A percentile compares a stretch with the other conserved stretches of the same genome.
phyloP scores from a whole-genome alignment of 2,797 vertebrate genomes.

The Scarus forsteni region DNA sequence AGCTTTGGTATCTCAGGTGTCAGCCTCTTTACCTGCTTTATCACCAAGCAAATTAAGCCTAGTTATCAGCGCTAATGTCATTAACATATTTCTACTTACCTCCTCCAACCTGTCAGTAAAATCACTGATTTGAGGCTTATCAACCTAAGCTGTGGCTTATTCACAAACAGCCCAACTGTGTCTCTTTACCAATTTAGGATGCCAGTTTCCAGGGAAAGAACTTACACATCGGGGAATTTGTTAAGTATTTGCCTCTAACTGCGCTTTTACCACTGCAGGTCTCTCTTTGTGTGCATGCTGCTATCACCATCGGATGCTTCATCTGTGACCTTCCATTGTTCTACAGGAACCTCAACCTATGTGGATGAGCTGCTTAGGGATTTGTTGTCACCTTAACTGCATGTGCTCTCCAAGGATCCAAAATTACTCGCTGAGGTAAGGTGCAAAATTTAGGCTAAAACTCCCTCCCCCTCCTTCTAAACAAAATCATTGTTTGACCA shows the following conservation, averaged over 20 bases:
- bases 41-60: neutral
- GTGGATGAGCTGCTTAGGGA: slow-evolving; percentile 78
- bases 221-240: slow-evolving; percentile 80
- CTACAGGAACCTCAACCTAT: slow-evolving; percentile 69
- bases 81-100: slow-evolving; percentile 31
- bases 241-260: slow-evolving; percentile 78
- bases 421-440: slow-evolving; percentile 77
- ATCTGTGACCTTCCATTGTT: slow-evolving; percentile 81
- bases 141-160: neutral
- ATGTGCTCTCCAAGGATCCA: slow-evolving; percentile 78
- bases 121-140: slow-evolving; percentile 6
- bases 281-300: slow-evolving; percentile 78
- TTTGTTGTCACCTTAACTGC: slow-evolving; percentile 72
- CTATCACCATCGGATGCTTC: slow-evolving; percentile 69
- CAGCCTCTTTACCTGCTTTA: neutral
- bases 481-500: no score
- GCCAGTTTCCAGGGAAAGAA: slow-evolving; percentile 74
- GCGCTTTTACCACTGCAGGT: slow-evolving; percentile 72
- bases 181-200: neutral
- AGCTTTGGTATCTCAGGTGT: neutral
- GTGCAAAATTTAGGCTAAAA: slow-evolving; percentile 14
- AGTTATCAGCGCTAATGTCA: slow-evolving; percentile 21
- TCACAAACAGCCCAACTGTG: neutral
- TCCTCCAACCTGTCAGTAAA: slow-evolving; percentile 15
- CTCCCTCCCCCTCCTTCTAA: no score